phyloP scores from a whole-genome alignment of 1,140 invertebrate genomes.

The Leptonema lineaticorne region DNA sequence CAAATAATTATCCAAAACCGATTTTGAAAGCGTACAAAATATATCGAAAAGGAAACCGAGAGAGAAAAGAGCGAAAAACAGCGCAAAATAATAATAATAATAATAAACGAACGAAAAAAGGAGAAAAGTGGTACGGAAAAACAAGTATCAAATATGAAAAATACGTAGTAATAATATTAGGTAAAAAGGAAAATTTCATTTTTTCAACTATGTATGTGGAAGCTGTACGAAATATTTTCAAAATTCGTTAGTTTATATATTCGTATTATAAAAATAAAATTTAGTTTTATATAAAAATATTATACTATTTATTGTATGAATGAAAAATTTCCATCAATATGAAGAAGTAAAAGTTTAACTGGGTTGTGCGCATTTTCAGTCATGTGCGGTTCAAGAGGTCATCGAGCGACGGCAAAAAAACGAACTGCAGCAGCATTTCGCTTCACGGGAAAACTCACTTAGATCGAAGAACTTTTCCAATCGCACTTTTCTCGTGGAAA shows the following conservation, averaged over 20 bases:
- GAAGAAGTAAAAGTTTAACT: background rate
- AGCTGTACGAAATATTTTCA: too few species aligned
- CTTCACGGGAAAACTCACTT: background rate
- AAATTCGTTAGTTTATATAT: too few species aligned
- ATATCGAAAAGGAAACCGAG: background rate
- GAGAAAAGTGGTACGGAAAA: too few species aligned
- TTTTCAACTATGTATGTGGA: too few species aligned
- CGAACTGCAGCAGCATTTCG: slow-evolving; percentile 5
- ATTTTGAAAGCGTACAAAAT: slow-evolving; percentile 1
- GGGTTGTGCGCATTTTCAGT: background rate
- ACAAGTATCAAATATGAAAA: too few species aligned
- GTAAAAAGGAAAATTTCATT: too few species aligned
- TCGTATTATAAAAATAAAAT: too few species aligned
- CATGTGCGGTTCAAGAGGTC: slow-evolving; percentile 11
- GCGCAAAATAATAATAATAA: too few species aligned
- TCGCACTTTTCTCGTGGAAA: slow-evolving; percentile 9
- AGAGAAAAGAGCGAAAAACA: background rate
- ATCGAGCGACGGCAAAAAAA: slow-evolving; percentile 2
- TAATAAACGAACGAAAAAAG: background rate
- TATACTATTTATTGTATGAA: too few species aligned
- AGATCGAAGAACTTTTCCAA: slow-evolving; percentile 5
- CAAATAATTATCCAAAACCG: slow-evolving; percentile 16
- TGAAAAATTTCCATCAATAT: too few species aligned
- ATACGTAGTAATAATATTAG: too few species aligned
- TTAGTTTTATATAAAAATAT: too few species aligned